These are phyloP conservation scores for Corvus hawaiiensis DNA, from an alignment of 2,113 vertebrate genomes.

Conservation along the genomic window DNA sequence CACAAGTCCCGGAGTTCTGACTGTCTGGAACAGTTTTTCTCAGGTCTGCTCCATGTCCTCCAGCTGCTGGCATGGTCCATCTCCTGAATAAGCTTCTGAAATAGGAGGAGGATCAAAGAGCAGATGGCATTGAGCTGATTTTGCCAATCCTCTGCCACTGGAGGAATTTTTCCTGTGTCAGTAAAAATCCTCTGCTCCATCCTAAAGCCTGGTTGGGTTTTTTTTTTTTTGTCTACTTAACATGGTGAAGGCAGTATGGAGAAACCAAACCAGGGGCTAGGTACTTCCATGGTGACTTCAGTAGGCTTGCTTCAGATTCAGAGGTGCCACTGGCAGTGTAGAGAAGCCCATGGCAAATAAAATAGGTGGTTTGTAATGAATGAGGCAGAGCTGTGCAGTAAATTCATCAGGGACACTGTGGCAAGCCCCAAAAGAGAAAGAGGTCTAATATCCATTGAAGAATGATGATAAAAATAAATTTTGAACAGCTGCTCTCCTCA, in stretches of 20 bases:
- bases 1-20: background rate
- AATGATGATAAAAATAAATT: constrained; percentile 47
- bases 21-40: background rate
- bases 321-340: background rate
- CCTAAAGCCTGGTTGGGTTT: background rate
- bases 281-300: background rate
- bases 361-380: background rate
- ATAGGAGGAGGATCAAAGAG: background rate
- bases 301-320: background rate
- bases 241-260: background rate
- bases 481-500: constrained; percentile 34
- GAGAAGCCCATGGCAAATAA: background rate
- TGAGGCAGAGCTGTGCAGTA: background rate
- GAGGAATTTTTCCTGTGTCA: background rate
- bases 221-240: background rate
- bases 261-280: background rate
- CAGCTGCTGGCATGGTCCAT: background rate
- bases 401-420: background rate
- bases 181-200: background rate
- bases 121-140: background rate
- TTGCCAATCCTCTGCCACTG: background rate
- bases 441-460: constrained; percentile 9
- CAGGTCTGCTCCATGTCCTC: background rate
- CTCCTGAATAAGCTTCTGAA: background rate
- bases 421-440: background rate